Percentiles rank a stretch among this genome's conserved stretches.
Conservation (phyloP, 1,140 invertebrate genomes). For the Steinernema feltiae region DNA sequence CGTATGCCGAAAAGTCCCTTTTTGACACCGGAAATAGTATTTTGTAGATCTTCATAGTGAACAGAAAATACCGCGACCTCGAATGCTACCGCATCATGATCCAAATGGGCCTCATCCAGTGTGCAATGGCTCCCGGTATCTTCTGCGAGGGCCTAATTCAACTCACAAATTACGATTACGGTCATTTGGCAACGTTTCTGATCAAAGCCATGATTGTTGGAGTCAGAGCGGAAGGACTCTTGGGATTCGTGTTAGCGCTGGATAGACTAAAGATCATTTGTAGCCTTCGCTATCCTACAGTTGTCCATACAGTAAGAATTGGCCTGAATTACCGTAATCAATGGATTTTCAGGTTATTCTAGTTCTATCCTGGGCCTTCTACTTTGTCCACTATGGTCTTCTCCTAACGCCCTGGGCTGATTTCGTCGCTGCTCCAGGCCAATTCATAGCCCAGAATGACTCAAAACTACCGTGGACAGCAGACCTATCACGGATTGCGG, state of each 20-base stretch:
- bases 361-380: not conserved
- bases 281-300: not conserved
- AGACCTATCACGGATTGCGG: not conserved
- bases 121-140: not conserved
- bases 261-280: not conserved
- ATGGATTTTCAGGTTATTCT: not conserved
- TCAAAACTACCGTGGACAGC: not conserved
- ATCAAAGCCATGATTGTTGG: not conserved
- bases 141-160: not conserved
- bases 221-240: not conserved
- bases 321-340: not conserved
- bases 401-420: not conserved
- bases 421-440: not conserved
- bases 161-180: not conserved
- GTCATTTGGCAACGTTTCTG: not conserved
- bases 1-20: too few species aligned
- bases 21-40: too few species aligned
- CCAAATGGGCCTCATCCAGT: not conserved
- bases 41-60: not conserved
- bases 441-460: not conserved
- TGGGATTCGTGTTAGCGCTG: not conserved
- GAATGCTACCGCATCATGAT: not conserved
- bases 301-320: not conserved
- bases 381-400: not conserved
- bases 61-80: not conserved